Conservation (phyloP, 2,797 vertebrate species). For the Borostomias antarcticus region DNA sequence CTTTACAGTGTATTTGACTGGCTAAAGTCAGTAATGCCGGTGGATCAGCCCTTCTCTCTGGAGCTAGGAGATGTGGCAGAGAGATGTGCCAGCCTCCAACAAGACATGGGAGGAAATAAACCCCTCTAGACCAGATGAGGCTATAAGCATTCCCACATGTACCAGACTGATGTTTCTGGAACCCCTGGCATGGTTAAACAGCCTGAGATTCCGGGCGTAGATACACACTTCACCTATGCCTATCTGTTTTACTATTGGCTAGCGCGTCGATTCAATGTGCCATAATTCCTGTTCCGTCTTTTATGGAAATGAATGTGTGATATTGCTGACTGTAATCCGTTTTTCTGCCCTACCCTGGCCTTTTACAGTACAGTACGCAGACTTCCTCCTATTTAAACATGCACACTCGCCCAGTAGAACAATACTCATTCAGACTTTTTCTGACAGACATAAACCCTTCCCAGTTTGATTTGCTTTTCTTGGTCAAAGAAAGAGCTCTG, state of each 20-base stretch:
- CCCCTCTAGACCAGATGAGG: slow-evolving; percentile 47
- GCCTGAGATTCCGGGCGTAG: slow-evolving; percentile 59
- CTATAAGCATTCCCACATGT: slow-evolving; percentile 66
- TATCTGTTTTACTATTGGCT: slow-evolving; percentile 25
- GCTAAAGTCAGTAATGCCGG: no score
- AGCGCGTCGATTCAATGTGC: slow-evolving; percentile 23
- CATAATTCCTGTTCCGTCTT: slow-evolving; percentile 37
- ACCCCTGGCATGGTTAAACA: slow-evolving; percentile 41
- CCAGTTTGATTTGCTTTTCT: slow-evolving; percentile 63
- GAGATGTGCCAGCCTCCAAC: slow-evolving; percentile 52
- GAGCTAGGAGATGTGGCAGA: slow-evolving; percentile 58
- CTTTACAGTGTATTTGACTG: no score
- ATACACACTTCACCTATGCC: slow-evolving; percentile 36
- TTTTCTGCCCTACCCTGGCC: slow-evolving; percentile 30
- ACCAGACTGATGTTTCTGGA: slow-evolving; percentile 42
- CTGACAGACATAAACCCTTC: slow-evolving; percentile 2
- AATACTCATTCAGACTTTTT: not conserved
- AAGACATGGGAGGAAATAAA: slow-evolving; percentile 59
- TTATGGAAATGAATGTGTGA: slow-evolving; percentile 46
- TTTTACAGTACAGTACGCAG: no score
- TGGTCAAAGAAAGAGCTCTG: slow-evolving; percentile 53
- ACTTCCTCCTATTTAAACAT: no score
- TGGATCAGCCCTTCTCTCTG: slow-evolving; percentile 41
- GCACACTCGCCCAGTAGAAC: not conserved
- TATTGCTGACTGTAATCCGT: slow-evolving; percentile 23